A percentile compares a stretch with the other conserved stretches of the same genome.
These are phyloP conservation scores for Nycticebus coucang DNA, from an alignment of 2,113 vertebrate genomes.

Conservation along the genomic window DNA sequence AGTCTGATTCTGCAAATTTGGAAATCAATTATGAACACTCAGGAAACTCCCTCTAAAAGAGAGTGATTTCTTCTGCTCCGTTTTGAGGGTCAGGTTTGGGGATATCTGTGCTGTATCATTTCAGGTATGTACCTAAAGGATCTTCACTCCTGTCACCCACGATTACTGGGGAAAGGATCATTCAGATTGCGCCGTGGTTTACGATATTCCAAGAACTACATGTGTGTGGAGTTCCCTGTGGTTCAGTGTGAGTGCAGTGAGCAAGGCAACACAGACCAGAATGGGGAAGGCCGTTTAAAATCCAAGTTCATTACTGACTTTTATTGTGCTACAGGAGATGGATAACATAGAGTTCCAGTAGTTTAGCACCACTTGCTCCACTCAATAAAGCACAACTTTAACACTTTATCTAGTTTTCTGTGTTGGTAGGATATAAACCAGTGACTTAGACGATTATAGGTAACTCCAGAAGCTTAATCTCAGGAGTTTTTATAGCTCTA, in stretches of 20 bases:
- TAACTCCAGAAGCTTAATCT: not conserved
- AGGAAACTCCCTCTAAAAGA: not conserved
- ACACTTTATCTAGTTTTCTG: not conserved
- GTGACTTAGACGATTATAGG: not conserved
- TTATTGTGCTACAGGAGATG: not conserved
- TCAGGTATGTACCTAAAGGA: not conserved
- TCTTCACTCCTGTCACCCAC: not conserved
- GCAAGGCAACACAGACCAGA: not conserved
- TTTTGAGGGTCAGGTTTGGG: not conserved
- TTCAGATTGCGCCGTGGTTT: not conserved
- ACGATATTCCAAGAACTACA: not conserved
- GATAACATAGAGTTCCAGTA: not conserved
- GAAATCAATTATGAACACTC: not conserved
- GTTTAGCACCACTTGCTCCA: not conserved
- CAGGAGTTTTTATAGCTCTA: not conserved
- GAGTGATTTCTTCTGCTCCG: not conserved
- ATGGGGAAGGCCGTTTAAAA: slow-evolving; percentile 13
- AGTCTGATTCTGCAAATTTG: slow-evolving; percentile 21
- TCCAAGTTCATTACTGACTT: not conserved
- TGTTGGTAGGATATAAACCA: not conserved
- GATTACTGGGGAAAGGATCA: not conserved
- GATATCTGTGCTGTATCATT: not conserved
- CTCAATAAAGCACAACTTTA: slow-evolving; percentile 5
- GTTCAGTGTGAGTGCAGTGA: not conserved
- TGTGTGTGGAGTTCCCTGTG: not conserved